Evolutionary conservation across 2,888 invertebrate species (phyloP).

Genomic region (Mythimna impura): DNA sequence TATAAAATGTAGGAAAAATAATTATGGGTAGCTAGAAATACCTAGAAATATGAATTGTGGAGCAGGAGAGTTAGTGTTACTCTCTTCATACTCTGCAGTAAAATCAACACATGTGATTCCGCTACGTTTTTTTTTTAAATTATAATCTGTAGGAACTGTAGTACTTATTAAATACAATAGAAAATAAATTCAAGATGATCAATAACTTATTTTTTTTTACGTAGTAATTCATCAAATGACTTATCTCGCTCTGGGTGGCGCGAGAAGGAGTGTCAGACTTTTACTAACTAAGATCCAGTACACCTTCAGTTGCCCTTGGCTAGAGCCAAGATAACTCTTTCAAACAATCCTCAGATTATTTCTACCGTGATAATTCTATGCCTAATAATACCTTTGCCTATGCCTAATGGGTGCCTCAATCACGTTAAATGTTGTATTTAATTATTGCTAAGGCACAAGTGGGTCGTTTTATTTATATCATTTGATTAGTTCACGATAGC

Average conservation of each 20-base stretch:
- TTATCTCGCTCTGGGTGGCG: too few species aligned
- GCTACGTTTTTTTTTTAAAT: neutral
- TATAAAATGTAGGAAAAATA: slow-evolving; percentile 30
- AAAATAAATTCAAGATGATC: neutral
- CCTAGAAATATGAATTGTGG: neutral
- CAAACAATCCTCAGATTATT: too few species aligned
- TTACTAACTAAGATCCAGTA: too few species aligned
- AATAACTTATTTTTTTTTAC: too few species aligned
- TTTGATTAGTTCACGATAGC: slow-evolving; percentile 66
- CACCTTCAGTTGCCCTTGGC: too few species aligned
- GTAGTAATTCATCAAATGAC: too few species aligned
- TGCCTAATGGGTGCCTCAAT: slow-evolving; percentile 1
- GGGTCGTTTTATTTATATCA: slow-evolving; percentile 63
- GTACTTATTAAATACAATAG: too few species aligned
- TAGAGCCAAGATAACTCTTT: too few species aligned
- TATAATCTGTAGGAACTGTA: neutral
- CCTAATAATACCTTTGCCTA: too few species aligned
- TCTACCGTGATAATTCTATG: too few species aligned
- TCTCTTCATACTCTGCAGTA: neutral
- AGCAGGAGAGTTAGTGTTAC: neutral
- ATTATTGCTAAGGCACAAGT: slow-evolving; percentile 58
- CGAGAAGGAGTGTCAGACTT: too few species aligned
- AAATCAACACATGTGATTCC: neutral
- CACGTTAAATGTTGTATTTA: slow-evolving; percentile 36
- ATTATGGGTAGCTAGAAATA: neutral